phyloP scores from a whole-genome alignment of 2,797 vertebrate genomes.

The Xenentodon cancila region DNA sequence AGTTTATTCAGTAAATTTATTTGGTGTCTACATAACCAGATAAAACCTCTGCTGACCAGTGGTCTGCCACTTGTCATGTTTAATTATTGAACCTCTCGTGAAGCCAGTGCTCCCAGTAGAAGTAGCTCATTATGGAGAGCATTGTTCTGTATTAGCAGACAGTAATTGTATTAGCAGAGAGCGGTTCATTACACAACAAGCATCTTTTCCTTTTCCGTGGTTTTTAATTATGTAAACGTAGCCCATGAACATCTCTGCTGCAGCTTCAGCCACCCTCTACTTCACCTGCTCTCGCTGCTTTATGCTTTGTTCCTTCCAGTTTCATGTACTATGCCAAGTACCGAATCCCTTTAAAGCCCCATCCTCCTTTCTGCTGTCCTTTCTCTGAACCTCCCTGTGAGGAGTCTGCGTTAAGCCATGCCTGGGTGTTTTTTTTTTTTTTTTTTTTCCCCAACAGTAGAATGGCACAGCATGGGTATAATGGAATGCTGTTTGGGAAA shows the following conservation, averaged over 20 bases:
- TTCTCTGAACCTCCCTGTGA: constrained; percentile 56
- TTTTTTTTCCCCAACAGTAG: constrained; percentile 28
- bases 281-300: constrained; percentile 53
- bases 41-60: constrained; percentile 41
- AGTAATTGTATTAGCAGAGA: constrained; percentile 60
- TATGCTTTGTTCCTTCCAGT: constrained; percentile 48
- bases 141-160: constrained; percentile 57
- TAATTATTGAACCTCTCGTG: constrained; percentile 5
- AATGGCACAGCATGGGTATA: constrained; percentile 42
- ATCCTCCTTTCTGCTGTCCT: constrained; percentile 51
- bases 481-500: constrained; percentile 15
- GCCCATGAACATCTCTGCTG: constrained; percentile 21
- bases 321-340: constrained; percentile 48
- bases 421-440: constrained; percentile 8
- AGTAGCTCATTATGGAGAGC: constrained; percentile 32
- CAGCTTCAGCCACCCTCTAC: constrained; percentile 17
- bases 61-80: constrained; percentile 23
- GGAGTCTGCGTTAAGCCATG: constrained; percentile 46
- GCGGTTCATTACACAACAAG: constrained; percentile 51
- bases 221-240: constrained; percentile 65
- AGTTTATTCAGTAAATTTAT: constrained; percentile 26
- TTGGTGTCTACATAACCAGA: constrained; percentile 21
- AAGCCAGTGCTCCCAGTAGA: constrained; percentile 18
- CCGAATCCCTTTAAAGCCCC: constrained; percentile 39
- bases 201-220: constrained; percentile 40